Evolutionary conservation across 2,797 vertebrate species (phyloP).

Genomic region (Melanotaenia pygmaea): DNA sequence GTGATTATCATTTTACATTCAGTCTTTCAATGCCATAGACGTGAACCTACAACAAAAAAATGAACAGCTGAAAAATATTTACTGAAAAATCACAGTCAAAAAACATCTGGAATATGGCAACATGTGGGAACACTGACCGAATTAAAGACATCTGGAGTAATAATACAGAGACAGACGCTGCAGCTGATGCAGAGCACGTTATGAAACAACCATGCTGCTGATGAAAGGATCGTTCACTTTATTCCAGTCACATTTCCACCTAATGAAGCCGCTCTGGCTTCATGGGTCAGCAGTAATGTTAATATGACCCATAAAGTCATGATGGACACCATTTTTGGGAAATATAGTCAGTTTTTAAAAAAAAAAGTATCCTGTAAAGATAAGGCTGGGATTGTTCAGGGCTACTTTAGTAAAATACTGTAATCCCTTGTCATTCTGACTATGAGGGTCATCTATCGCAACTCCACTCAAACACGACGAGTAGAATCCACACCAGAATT

Average conservation of each 20-base stretch:
- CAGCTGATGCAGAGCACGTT: conserved; percentile 10
- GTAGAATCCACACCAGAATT: too few relatives aligned
- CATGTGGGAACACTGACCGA: conserved; percentile 43
- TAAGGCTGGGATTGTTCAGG: not conserved
- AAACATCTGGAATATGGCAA: conserved; percentile 41
- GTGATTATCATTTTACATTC: conserved; percentile 70
- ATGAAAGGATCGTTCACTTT: not conserved
- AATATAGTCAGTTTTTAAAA: too few relatives aligned
- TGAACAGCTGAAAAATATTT: conserved; percentile 67
- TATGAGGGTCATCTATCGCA: not conserved
- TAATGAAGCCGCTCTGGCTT: not conserved
- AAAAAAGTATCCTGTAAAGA: not conserved
- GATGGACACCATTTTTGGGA: too few relatives aligned
- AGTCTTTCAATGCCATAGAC: conserved; percentile 65
- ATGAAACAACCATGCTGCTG: conserved; percentile 4
- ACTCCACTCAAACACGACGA: too few relatives aligned
- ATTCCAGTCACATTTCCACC: not conserved
- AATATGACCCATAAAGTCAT: not conserved
- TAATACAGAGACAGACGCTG: conserved; percentile 1
- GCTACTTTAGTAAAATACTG: conserved; percentile 4
- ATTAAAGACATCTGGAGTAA: conserved; percentile 7
- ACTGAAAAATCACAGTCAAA: conserved; percentile 45
- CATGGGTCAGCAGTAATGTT: not conserved
- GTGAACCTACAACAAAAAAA: conserved; percentile 52
- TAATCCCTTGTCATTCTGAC: too few relatives aligned